Conservation (phyloP, 2,113 vertebrate genomes). For the Megaleporinus macrocephalus region DNA sequence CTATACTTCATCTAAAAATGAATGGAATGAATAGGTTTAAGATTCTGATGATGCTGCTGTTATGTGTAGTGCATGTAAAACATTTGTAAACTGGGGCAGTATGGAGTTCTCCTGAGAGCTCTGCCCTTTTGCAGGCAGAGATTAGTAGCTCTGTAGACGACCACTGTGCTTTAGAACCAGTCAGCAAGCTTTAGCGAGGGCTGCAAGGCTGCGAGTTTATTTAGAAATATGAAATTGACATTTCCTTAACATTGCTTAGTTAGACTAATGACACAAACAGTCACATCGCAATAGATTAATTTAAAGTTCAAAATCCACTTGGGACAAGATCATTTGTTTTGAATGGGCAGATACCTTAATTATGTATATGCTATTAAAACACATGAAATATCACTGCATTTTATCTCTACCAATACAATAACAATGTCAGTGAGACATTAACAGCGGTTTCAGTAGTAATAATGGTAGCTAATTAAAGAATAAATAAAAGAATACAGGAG, state of each 20-base stretch:
- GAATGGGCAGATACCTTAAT: too few species aligned
- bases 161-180: not conserved
- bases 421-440: too few species aligned
- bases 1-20: not conserved
- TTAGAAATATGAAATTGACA: not conserved
- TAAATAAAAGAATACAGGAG: too few species aligned
- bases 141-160: slow-evolving; percentile 25
- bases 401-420: too few species aligned
- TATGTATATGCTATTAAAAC: too few species aligned
- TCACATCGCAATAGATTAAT: not conserved
- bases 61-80: not conserved
- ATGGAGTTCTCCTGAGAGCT: slow-evolving; percentile 9
- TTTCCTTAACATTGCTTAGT: not conserved
- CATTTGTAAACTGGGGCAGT: slow-evolving; percentile 43
- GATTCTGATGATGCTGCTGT: not conserved
- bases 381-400: too few species aligned
- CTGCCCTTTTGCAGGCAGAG: slow-evolving; percentile 54
- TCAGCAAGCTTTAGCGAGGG: slow-evolving; percentile 14
- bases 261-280: not conserved
- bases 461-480: too few species aligned
- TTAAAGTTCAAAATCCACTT: too few species aligned
- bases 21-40: not conserved
- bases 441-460: too few species aligned
- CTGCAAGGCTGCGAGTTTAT: not conserved
- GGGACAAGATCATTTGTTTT: too few species aligned